A percentile compares a stretch with the other conserved stretches of the same genome.
Conservation (phyloP, 1,140 invertebrate species). For the Sminthurinus signatus region DNA sequence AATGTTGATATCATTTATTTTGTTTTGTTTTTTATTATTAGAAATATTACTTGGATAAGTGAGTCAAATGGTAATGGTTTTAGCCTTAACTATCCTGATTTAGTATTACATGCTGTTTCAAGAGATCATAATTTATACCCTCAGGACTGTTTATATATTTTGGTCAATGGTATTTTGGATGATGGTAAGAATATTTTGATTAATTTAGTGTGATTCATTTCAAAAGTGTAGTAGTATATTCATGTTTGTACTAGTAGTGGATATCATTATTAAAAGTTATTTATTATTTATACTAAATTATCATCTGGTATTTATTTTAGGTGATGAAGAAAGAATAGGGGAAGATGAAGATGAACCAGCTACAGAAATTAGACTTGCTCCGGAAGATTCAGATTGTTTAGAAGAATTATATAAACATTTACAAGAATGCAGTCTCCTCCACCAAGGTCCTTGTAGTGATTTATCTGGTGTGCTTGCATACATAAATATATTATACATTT, state of each 20-base stretch:
- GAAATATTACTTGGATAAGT: constrained; percentile 27
- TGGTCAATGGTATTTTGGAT: constrained; percentile 29
- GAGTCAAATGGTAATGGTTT: constrained; percentile 29
- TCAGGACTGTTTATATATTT: constrained; percentile 30
- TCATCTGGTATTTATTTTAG: not conserved
- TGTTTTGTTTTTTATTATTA: constrained; percentile 5
- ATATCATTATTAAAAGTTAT: not conserved
- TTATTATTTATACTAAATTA: no score
- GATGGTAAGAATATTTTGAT: constrained; percentile 16
- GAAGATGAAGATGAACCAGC: constrained; percentile 27
- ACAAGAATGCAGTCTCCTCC: constrained; percentile 34
- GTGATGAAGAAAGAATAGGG: constrained; percentile 3
- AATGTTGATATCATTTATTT: not conserved
- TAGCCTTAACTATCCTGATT: constrained; percentile 28
- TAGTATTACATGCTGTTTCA: constrained; percentile 35
- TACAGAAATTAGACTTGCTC: constrained; percentile 36
- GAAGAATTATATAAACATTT: constrained; percentile 29
- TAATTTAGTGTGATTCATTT: not conserved
- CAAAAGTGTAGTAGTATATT: no score
- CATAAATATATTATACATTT: not conserved
- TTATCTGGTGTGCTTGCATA: constrained; percentile 19
- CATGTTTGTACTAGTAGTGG: no score
- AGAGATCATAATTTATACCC: constrained; percentile 27
- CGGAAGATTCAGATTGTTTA: constrained; percentile 23
- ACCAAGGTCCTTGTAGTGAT: constrained; percentile 30